Conservation (phyloP, 2,113 vertebrate species). For the Ciconia stormi region DNA sequence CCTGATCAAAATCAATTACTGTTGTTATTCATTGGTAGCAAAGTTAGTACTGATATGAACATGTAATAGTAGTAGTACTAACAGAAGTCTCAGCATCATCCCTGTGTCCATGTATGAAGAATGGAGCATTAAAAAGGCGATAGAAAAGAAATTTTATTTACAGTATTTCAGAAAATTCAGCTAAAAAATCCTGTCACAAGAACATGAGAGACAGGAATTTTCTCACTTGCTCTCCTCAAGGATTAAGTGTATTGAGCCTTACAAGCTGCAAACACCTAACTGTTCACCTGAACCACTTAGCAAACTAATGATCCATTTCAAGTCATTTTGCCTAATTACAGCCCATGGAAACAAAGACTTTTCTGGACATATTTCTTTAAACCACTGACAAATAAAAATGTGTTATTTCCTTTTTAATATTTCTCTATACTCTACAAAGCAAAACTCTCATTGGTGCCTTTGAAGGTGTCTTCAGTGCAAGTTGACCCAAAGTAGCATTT, state of each 20-base stretch:
- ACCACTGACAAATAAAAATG: background rate
- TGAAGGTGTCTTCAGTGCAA: background rate
- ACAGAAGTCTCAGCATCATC: background rate
- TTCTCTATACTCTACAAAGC: background rate
- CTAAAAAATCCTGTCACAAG: background rate
- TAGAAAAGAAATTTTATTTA: background rate
- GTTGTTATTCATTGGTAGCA: background rate
- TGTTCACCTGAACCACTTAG: background rate
- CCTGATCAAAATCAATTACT: background rate
- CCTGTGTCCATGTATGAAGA: background rate
- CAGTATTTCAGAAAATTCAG: background rate
- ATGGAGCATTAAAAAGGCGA: background rate
- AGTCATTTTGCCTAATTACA: background rate
- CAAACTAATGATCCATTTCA: background rate
- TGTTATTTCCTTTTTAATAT: background rate
- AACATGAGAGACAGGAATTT: background rate
- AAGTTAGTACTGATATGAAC: background rate
- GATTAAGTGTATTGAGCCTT: background rate
- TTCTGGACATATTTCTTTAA: background rate
- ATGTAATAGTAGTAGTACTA: background rate
- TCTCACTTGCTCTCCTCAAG: background rate
- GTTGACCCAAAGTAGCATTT: background rate
- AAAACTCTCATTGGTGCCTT: background rate
- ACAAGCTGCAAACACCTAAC: background rate
- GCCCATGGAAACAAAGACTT: background rate